Evolutionary conservation across 2,888 invertebrate species (phyloP), one percentile per base, ranked within the genome.

Genomic region (Anorthoa munda): DNA sequence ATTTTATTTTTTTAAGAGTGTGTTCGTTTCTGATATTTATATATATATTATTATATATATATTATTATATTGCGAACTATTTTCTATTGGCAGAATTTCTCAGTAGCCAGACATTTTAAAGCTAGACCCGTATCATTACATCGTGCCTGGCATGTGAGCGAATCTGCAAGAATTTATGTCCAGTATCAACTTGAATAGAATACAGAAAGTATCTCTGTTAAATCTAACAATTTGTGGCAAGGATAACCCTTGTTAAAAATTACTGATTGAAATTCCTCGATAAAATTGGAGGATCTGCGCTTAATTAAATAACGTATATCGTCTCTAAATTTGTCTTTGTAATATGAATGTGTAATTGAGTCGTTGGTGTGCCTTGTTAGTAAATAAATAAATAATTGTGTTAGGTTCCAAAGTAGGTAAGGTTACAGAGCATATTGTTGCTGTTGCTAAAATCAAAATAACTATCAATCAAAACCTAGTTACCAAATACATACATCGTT

Each of bases 191-290:
- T 60, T 65, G 55, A 59, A 18, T 3, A 72, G 51, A 72, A 64
- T 60, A 0, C n/a, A 72, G 46, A 60, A 72, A 72, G 48, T 55
- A 53, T 79, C 59, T 59, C 18, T 23, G 53, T 59, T 70, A 58
- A 23, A 51, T 63, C 39, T 48, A 75, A 70, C 23, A 51, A 61
- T 78, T 71, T 78, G 50, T 71, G 17, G n/a, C 18, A 78, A 46
- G 50, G 50, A 55, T 51, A 23, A 63, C 61, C 56, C 50, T 50
- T 63, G 55, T 63, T 31, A 31, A 61, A 63, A n/a, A n/a, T 46
- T 53, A 18, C 45, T 63, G n/a, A 71, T 61, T 71, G 17, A 71
- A 78, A 78, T 63, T 56, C 71, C 12, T 78, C 23, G n/a, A 51
- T 63, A 0, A 72, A 63, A 58, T 63, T 55, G 9, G 39, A 26